phyloP scores from a whole-genome alignment of 2,888 invertebrate species.

The Peribatodes rhomboidaria region DNA sequence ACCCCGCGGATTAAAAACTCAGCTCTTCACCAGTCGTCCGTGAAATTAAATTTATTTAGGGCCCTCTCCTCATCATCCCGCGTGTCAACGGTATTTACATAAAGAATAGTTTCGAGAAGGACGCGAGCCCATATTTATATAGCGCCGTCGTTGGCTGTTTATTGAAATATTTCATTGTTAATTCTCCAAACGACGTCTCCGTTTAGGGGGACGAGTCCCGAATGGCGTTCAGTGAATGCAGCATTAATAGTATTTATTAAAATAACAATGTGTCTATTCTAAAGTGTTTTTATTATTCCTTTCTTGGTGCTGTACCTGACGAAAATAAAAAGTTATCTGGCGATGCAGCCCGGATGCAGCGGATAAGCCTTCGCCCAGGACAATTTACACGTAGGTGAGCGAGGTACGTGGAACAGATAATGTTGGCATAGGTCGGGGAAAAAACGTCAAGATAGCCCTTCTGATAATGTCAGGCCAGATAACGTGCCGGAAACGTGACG shows the following conservation, averaged over 20 bases:
- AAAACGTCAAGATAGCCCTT: slow-evolving; percentile 65
- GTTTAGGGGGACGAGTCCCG: slow-evolving; percentile 70
- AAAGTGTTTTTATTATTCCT: slow-evolving; percentile 62
- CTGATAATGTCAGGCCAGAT: slow-evolving; percentile 67
- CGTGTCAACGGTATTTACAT: slow-evolving; percentile 81
- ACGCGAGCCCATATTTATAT: slow-evolving; percentile 80
- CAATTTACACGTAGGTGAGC: slow-evolving; percentile 75
- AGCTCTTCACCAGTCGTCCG: slow-evolving; percentile 63
- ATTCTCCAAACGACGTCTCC: slow-evolving; percentile 75
- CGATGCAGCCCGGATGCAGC: slow-evolving; percentile 65
- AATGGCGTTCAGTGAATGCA: slow-evolving; percentile 71
- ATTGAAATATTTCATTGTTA: slow-evolving; percentile 86
- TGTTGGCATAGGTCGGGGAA: slow-evolving; percentile 77
- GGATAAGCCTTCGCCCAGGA: slow-evolving; percentile 70
- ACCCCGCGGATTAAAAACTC: slow-evolving; percentile 75
- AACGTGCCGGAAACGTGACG: slow-evolving; percentile 63
- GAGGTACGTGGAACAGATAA: slow-evolving; percentile 65
- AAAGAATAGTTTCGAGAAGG: slow-evolving; percentile 81
- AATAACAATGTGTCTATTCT: slow-evolving; percentile 72
- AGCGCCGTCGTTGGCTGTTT: slow-evolving; percentile 74
- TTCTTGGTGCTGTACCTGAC: slow-evolving; percentile 55
- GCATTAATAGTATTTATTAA: slow-evolving; percentile 81
- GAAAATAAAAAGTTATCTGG: slow-evolving; percentile 61
- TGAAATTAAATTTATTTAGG: slow-evolving; percentile 85
- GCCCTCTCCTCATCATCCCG: slow-evolving; percentile 74